These are phyloP conservation scores for Macrobrachium nipponense DNA, from an alignment of 1,140 invertebrate genomes.

Conservation along the genomic window DNA sequence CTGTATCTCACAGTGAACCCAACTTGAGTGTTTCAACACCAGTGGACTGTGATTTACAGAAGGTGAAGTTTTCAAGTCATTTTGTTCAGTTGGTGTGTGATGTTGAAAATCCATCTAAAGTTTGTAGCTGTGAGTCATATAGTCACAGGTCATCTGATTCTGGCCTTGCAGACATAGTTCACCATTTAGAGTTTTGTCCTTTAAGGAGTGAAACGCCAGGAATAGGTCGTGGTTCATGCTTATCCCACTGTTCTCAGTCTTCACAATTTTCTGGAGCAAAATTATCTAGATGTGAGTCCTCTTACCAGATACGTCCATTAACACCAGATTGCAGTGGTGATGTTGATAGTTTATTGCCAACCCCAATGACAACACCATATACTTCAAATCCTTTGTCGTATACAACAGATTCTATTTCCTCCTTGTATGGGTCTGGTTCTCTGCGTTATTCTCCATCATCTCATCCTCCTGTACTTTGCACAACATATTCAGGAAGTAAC, in stretches of 20 bases:
- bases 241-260: conserved; percentile 53
- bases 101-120: conserved; percentile 34
- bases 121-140: conserved; percentile 59
- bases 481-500: conserved; percentile 8
- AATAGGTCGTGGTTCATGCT: conserved; percentile 52
- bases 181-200: conserved; percentile 53
- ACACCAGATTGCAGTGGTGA: conserved; percentile 38
- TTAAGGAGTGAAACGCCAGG: conserved; percentile 47
- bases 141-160: conserved; percentile 80
- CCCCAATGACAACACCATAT: conserved; percentile 45
- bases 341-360: conserved; percentile 40
- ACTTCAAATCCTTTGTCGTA: conserved; percentile 54
- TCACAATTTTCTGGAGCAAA: conserved; percentile 39
- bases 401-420: conserved; percentile 44
- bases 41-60: neutral
- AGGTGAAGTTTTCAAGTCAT: conserved; percentile 37
- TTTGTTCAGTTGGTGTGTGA: conserved; percentile 45
- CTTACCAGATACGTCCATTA: conserved; percentile 37
- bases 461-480: conserved; percentile 16
- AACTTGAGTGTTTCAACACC: conserved; percentile 16
- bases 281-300: conserved; percentile 33
- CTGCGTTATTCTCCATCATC: conserved; percentile 12
- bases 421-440: conserved; percentile 36
- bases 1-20: conserved; percentile 53
- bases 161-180: conserved; percentile 81